Percentiles rank a stretch among this genome's conserved stretches.
Conservation (phyloP, 30 jellyfish, hydroid and myxozoan species). For the Turritopsis dohrnii region DNA sequence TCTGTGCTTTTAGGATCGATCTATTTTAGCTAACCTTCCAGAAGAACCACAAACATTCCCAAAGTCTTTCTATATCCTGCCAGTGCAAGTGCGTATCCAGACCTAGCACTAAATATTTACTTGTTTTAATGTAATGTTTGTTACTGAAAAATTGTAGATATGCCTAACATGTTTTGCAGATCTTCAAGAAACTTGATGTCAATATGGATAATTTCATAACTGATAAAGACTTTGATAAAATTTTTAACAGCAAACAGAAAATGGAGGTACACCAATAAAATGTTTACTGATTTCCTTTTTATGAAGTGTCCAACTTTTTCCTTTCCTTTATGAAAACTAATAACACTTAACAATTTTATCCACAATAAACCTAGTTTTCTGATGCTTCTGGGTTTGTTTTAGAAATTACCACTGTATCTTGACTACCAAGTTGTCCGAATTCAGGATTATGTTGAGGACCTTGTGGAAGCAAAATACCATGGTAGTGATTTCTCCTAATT, state of each 20-base stretch:
- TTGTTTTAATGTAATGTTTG: not conserved
- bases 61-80: not conserved
- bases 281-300: too few relatives aligned
- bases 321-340: too few relatives aligned
- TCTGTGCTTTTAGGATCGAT: not conserved
- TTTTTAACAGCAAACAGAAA: not conserved
- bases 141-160: not conserved
- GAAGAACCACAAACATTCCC: not conserved
- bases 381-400: not conserved
- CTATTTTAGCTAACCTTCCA: not conserved
- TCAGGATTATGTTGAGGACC: slow-evolving; percentile 15
- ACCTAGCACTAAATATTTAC: too few relatives aligned
- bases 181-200: not conserved
- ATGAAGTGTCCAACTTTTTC: too few relatives aligned
- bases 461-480: slow-evolving; percentile 11
- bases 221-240: not conserved
- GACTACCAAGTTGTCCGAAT: slow-evolving; percentile 14
- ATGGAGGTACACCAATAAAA: too few relatives aligned
- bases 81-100: not conserved
- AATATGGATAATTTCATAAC: not conserved
- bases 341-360: too few relatives aligned
- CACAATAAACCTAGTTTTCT: not conserved
- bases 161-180: not conserved
- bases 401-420: slow-evolving; percentile 2
- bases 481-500: not conserved